Evolutionary conservation across 2,888 invertebrate genomes (phyloP), one percentile per base, ranked within the genome.

Genomic region (Falcaria lacertinaria): DNA sequence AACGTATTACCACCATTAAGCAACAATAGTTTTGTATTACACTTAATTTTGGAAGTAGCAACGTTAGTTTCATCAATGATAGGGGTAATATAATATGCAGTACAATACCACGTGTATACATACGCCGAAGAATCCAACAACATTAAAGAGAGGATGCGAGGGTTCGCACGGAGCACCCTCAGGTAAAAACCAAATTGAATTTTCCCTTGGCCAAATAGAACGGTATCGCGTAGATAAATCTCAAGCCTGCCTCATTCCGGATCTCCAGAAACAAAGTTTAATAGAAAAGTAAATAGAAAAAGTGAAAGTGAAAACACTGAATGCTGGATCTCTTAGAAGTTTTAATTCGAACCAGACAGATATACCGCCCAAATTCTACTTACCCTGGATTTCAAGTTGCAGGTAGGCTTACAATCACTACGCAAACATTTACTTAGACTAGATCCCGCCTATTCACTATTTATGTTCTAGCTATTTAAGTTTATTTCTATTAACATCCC

Each of bases 131-230:
- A 73, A 79, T 73, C 70, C 68, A 69, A 70, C 74, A 74, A 80
- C 73, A 77, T 79, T 76, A 80, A 74, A 74, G 69, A 64, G 72
- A 74, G 68, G 66, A 74, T 72, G 69, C 72, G 78, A 76, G 78
- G 78, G 80, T 76, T 74, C 69, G 70, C 73, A 68, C 74, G 66
- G 61, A 71, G 70, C 75, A 75, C 81, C 86, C 80, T 77, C 80
- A 82, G 83, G 84, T 84, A 82, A 82, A 86, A 84, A 84, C 81
- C 74, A 85, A 87, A 87, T 87, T 85, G 85, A 86, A 86, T 85
- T 83, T 80, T 77, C 82, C 72, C 77, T 77, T 78, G 67, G 65
- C 77, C 78, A 78, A 83, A 83, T 74, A 79, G 76, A 80, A 78
- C 77, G 81, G 75, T 86, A 83, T 87, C 85, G 78, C 77, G 76